Conservation (phyloP, 1,140 invertebrate species). For the Pygmarrhopalites habei region DNA sequence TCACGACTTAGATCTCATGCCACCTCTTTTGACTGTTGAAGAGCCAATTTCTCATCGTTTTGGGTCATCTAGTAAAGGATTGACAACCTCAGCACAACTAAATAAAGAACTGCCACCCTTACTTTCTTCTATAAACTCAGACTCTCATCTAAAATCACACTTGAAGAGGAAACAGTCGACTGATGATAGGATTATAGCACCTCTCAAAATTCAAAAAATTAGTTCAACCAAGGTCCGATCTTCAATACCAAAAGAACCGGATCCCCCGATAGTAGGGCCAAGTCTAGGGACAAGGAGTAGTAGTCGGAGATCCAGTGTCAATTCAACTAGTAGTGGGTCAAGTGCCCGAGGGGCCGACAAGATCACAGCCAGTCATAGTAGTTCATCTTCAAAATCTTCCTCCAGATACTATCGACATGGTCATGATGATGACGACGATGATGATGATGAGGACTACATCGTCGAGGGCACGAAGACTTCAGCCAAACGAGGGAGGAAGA, state of each 20-base stretch:
- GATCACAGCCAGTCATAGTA: too few relatives aligned
- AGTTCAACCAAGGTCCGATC: not conserved
- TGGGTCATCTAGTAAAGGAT: not conserved
- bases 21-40: slow-evolving; percentile 1
- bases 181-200: not conserved
- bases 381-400: not conserved
- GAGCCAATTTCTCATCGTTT: not conserved
- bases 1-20: slow-evolving; percentile 1
- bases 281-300: too few relatives aligned
- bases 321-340: not conserved
- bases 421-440: too few relatives aligned
- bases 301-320: not conserved
- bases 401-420: not conserved
- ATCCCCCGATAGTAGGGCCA: not conserved
- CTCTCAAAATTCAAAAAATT: slow-evolving; percentile 1
- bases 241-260: not conserved
- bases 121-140: not conserved
- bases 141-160: not conserved
- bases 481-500: too few relatives aligned
- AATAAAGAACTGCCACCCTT: not conserved
- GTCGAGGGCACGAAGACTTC: too few relatives aligned
- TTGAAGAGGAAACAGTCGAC: slow-evolving; percentile 5
- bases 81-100: not conserved
- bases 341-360: too few relatives aligned
- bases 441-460: too few relatives aligned